These are phyloP conservation scores for Nesospiza acunhae DNA, from an alignment of 2,113 vertebrate species.

Conservation along the genomic window DNA sequence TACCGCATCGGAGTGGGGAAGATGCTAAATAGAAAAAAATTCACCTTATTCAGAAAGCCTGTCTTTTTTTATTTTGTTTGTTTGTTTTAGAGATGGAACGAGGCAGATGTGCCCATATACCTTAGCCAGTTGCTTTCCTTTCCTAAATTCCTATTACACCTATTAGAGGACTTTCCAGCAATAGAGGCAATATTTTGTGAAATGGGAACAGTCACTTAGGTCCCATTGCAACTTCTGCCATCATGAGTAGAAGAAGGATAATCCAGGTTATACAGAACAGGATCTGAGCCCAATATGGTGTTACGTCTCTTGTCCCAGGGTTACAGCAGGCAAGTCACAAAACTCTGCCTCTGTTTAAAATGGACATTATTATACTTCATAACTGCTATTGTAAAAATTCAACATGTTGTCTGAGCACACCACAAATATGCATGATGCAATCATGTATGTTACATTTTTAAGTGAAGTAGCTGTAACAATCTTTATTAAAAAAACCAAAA, in stretches of 20 bases:
- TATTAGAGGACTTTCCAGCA: not conserved
- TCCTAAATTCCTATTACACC: not conserved
- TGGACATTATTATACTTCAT: not conserved
- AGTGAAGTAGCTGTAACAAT: not conserved
- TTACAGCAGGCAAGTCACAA: not conserved
- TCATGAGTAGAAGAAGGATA: not conserved
- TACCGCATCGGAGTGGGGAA: fast-evolving
- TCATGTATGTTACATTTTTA: not conserved
- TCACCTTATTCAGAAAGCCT: not conserved
- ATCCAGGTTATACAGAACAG: not conserved
- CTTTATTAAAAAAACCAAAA: not conserved
- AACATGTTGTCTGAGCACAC: not conserved
- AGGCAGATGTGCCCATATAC: not conserved
- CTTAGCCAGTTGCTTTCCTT: not conserved
- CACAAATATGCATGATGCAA: not conserved
- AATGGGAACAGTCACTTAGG: not conserved
- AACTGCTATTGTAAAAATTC: not conserved
- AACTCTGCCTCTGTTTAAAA: not conserved
- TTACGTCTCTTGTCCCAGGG: not conserved
- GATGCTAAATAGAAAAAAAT: not conserved
- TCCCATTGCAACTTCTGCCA: not conserved
- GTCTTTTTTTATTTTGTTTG: no score
- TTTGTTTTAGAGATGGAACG: not conserved
- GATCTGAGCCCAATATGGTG: not conserved
- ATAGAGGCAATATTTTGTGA: not conserved